Evolutionary conservation across 2,888 invertebrate genomes (phyloP).

Genomic region (Scaptomyza flava): DNA sequence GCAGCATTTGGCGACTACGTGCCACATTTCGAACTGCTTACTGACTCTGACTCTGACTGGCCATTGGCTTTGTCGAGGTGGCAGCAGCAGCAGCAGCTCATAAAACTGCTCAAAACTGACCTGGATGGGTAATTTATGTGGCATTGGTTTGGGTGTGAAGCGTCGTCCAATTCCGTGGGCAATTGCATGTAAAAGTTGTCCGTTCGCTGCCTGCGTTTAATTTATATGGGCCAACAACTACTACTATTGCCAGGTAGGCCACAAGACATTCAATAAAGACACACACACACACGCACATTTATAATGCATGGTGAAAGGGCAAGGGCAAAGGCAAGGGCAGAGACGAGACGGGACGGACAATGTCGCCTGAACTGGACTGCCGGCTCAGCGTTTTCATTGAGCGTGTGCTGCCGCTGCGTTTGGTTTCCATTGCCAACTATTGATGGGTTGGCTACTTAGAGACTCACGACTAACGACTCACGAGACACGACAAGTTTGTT

Average conservation of each 20-base stretch:
- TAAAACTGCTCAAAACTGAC: conserved; percentile 70
- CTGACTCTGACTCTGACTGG: neutral
- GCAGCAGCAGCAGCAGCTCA: conserved; percentile 41
- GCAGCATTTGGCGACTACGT: conserved; percentile 67
- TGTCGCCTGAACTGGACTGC: conserved; percentile 35
- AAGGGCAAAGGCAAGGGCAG: neutral
- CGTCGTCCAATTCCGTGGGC: conserved; percentile 63
- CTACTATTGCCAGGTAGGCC: conserved; percentile 51
- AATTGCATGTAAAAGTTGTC: conserved; percentile 73
- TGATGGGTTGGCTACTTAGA: conserved; percentile 31
- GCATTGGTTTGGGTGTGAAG: conserved; percentile 65
- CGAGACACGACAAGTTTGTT: neutral
- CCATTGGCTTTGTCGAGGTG: conserved; percentile 14
- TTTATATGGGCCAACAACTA: conserved; percentile 64
- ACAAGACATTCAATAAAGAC: conserved; percentile 20
- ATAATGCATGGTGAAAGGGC: neutral
- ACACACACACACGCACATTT: neutral
- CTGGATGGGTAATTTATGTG: conserved; percentile 75
- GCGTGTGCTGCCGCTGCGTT: conserved; percentile 40
- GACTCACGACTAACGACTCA: conserved; percentile 7
- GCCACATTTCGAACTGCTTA: conserved; percentile 33
- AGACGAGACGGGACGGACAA: neutral
- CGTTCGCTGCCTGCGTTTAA: conserved; percentile 66
- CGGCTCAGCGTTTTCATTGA: conserved; percentile 71
- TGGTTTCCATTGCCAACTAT: conserved; percentile 29